Conservation (phyloP, 2,888 invertebrate species). For the Rhingia campestris region DNA sequence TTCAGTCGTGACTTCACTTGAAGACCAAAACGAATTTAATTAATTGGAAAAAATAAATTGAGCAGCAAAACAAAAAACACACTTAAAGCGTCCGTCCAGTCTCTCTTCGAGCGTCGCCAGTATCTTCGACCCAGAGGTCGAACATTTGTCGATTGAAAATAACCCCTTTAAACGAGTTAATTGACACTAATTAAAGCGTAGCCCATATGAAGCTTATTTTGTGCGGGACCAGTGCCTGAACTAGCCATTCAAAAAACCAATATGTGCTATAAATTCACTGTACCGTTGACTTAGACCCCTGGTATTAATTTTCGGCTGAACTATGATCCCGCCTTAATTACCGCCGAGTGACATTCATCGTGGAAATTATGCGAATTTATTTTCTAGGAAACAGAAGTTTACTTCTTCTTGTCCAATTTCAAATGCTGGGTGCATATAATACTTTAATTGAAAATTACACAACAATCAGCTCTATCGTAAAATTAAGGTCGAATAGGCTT, state of each 20-base stretch:
- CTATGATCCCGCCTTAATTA: slow-evolving; percentile 37
- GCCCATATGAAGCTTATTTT: slow-evolving; percentile 71
- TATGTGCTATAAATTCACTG: slow-evolving; percentile 3
- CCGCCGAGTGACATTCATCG: no score
- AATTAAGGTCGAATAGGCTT: no score
- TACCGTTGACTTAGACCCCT: slow-evolving; percentile 57
- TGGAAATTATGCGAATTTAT: no score
- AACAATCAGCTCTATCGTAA: no score
- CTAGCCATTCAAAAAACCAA: not conserved
- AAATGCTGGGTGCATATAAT: no score
- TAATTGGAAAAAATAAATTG: slow-evolving; percentile 48
- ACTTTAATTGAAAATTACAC: no score
- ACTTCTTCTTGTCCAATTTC: not conserved
- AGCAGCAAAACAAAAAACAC: not conserved
- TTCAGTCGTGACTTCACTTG: slow-evolving; percentile 50
- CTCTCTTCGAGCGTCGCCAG: slow-evolving; percentile 27
- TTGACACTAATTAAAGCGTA: slow-evolving; percentile 82
- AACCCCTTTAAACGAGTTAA: slow-evolving; percentile 83
- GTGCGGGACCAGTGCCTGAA: slow-evolving; percentile 18
- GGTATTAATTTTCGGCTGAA: slow-evolving; percentile 43
- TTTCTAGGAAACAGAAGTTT: not conserved
- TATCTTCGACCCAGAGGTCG: slow-evolving; percentile 43
- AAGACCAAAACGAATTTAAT: slow-evolving; percentile 69
- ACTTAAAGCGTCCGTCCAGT: slow-evolving; percentile 12
- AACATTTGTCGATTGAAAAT: slow-evolving; percentile 76